Evolutionary conservation across 2,113 vertebrate species (phyloP).

Genomic region (Sylvietta virens): DNA sequence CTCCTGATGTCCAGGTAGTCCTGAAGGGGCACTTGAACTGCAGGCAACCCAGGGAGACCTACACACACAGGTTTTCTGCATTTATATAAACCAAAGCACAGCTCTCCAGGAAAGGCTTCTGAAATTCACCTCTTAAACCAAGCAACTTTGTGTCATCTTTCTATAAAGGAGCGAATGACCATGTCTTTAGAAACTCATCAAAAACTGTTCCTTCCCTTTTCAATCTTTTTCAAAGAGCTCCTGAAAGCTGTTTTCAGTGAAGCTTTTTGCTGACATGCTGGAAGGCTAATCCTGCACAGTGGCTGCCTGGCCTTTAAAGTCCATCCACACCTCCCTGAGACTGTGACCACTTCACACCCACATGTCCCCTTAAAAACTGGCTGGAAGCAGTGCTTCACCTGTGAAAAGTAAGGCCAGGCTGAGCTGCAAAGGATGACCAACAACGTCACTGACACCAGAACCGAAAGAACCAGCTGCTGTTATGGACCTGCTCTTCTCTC

Average conservation of each 20-base stretch:
- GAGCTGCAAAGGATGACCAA: no score
- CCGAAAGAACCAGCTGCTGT: background rate
- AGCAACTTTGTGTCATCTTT: background rate
- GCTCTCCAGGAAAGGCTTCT: background rate
- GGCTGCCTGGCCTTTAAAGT: no score
- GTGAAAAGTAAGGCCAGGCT: background rate
- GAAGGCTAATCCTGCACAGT: background rate
- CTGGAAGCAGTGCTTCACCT: background rate
- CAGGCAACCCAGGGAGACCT: background rate
- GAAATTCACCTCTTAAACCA: background rate
- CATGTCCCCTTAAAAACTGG: background rate
- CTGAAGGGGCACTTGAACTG: accelerated
- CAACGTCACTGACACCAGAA: accelerated
- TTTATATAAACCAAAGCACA: background rate
- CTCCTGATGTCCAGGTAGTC: background rate
- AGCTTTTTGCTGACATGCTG: accelerated
- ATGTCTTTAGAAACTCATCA: background rate
- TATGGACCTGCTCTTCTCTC: background rate
- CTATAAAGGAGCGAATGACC: background rate
- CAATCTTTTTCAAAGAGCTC: background rate
- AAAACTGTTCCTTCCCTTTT: background rate
- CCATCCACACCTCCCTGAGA: background rate
- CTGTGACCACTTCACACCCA: background rate
- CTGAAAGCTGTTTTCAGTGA: background rate
- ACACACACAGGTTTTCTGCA: accelerated